Base-by-base conservation (phyloP, 2,113 vertebrate species). In the Loxodonta africana region DNA sequence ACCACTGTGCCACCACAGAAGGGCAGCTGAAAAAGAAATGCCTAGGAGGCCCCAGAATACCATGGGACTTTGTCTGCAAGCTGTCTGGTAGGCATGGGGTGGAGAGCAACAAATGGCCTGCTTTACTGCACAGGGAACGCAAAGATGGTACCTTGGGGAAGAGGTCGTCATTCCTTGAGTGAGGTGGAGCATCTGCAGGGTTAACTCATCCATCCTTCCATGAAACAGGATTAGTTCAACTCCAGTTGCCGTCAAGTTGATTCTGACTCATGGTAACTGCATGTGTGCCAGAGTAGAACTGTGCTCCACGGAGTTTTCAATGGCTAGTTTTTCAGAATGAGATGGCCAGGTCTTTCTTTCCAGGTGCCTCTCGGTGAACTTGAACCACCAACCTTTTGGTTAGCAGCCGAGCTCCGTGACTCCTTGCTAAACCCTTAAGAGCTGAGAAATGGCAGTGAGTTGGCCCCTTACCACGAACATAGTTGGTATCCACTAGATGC, bases 61-160 rank as follows among this genome's bases (percentile, higher is more conserved):
- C 11, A 0, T 0, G 71, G 78, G 18, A 28, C 4, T 15, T n/a
- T 17, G 2, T 71, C 71, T 51, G 30, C 25, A 7, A 9, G 33
- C 65, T 77, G 62, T 37, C 74, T 15, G 30, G 2, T 11, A 57
- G 6, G 28, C 17, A 41, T 3, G 6, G 11, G 4, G 4, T 15
- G 15, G 65, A 12, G 10, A 48, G 18, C 57, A 51, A 9, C 26
- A 10, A 6, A 0, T 17, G 9, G 6, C 28, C 60, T 1, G 0
- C 51, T 28, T 51, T 33, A 6, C 48, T 63, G 48, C 28, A 8
- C 28, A 63, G 30, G 81, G 3, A 44, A 51, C 69, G 37, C 65
- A 41, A 23, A 21, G 91, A 20, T 23, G 44, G 5, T 8, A 8
- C 17, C n/a, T 23, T 41, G 4, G 18, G 48, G 28, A 14, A 15